Percentiles rank a stretch among this genome's conserved stretches.
These are phyloP conservation scores for Hycleus cichorii DNA, from an alignment of 1,140 invertebrate species.

Conservation along the genomic window DNA sequence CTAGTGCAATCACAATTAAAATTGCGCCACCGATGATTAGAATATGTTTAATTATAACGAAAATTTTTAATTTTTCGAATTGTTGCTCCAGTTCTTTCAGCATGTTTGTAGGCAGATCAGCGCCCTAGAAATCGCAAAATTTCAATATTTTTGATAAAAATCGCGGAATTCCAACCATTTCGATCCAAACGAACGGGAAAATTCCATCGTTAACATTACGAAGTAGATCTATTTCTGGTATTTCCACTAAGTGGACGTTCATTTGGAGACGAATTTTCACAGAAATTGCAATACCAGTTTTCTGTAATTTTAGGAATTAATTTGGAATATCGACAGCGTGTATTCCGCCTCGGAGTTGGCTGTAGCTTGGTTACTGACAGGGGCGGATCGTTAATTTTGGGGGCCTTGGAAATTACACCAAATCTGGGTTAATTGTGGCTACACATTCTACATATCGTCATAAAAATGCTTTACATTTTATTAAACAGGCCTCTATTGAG, in stretches of 20 bases:
- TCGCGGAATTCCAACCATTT: conserved; percentile 47
- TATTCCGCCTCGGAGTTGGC: background rate
- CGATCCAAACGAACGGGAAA: conserved; percentile 63
- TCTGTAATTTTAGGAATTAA: conserved; percentile 38
- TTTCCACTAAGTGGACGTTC: conserved; percentile 51
- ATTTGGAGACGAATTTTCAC: conserved; percentile 63
- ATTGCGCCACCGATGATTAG: conserved; percentile 28
- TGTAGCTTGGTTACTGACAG: too few relatives aligned
- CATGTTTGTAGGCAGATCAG: conserved; percentile 4
- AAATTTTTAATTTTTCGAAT: conserved; percentile 44
- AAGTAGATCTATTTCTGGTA: conserved; percentile 55
- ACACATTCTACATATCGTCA: too few relatives aligned
- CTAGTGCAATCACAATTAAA: background rate
- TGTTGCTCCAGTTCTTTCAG: conserved; percentile 8
- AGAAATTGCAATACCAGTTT: conserved; percentile 56
- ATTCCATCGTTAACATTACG: conserved; percentile 49
- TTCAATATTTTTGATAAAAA: background rate
- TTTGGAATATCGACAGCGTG: too few relatives aligned
- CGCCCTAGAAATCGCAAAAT: conserved; percentile 7
- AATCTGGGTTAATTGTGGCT: too few relatives aligned
- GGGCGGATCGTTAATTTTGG: background rate
- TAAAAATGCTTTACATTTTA: too few relatives aligned
- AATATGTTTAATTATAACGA: conserved; percentile 41
- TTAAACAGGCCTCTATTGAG: background rate
- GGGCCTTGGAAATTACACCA: background rate